A percentile compares a stretch with the other conserved stretches of the same genome.
Evolutionary conservation across 2,888 invertebrate species (phyloP).

Genomic region (Anodontia alba): DNA sequence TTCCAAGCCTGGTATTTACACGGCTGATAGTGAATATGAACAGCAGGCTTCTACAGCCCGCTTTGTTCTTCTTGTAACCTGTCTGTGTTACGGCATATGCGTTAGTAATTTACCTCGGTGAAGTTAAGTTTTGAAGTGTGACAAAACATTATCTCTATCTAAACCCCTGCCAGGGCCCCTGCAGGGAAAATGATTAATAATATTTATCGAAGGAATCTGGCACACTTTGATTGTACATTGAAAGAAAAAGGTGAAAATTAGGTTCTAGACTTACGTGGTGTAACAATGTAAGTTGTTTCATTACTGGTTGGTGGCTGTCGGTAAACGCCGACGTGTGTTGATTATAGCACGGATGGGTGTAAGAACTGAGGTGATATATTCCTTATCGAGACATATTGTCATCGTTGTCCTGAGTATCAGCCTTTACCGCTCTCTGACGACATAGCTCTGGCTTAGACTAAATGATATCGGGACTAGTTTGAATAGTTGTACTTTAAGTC

Average conservation of each 20-base stretch:
- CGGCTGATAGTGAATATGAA: no score
- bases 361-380: constrained; percentile 2
- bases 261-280: constrained; percentile 8
- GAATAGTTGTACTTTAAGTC: no score
- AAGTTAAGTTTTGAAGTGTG: neutral
- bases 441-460: no score
- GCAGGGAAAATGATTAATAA: neutral
- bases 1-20: no score
- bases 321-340: neutral
- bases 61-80: no score
- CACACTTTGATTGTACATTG: constrained; percentile 1
- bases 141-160: neutral
- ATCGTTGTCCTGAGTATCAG: no score
- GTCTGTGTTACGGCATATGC: neutral
- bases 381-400: neutral
- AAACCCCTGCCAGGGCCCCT: neutral
- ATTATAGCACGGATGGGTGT: constrained; percentile 1
- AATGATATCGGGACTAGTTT: no score
- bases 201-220: neutral
- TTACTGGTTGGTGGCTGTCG: neutral
- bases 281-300: constrained; percentile 1
- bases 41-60: no score
- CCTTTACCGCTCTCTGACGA: no score
- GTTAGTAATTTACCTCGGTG: neutral
- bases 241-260: constrained; percentile 12